Conservation (phyloP, 1,140 invertebrate species). For the Drosophila obscura region DNA sequence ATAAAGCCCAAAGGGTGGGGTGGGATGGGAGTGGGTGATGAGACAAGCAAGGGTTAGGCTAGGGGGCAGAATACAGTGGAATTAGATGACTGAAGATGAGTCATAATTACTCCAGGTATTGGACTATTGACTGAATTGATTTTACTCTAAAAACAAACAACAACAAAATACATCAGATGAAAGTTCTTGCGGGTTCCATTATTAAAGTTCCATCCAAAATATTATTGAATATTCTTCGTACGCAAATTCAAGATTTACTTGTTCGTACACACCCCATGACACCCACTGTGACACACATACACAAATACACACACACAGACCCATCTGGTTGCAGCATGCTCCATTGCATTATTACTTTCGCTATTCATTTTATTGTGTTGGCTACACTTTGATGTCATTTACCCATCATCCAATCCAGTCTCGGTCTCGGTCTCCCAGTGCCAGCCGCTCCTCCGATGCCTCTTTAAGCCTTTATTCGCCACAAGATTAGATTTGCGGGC, state of each 20-base stretch:
- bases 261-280: accelerated
- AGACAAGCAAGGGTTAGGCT: neutral
- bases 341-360: slow-evolving; percentile 10
- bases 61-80: slow-evolving; percentile 23
- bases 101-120: neutral
- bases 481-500: slow-evolving; percentile 27
- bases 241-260: neutral
- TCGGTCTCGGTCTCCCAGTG: too few relatives aligned
- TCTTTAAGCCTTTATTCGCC: slow-evolving; percentile 12
- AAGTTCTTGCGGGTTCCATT: too few relatives aligned
- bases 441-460: neutral
- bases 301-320: slow-evolving; percentile 1
- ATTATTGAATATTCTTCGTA: too few relatives aligned
- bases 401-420: neutral
- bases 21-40: neutral
- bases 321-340: slow-evolving; percentile 8
- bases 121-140: neutral
- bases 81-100: neutral
- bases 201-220: too few relatives aligned
- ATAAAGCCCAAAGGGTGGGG: slow-evolving; percentile 19
- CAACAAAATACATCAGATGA: too few relatives aligned
- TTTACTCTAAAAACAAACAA: neutral
- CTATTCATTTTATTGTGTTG: slow-evolving; percentile 42
- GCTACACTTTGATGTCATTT: slow-evolving; percentile 30
- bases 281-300: slow-evolving; percentile 5